phyloP scores from a whole-genome alignment of 2,888 invertebrate genomes.

The Stomorhina lunata region DNA sequence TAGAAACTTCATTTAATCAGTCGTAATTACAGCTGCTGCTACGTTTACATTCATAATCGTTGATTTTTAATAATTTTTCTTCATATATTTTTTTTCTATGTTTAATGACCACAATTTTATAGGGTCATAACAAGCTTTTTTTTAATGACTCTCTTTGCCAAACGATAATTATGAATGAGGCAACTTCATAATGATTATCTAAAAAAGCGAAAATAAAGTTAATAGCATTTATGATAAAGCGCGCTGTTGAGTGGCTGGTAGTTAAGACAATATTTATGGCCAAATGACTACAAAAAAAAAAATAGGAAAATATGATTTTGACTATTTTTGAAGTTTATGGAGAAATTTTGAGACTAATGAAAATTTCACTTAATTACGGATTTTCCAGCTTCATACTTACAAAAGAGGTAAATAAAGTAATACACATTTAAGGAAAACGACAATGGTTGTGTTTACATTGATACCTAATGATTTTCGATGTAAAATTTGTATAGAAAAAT shows the following conservation, averaged over 20 bases:
- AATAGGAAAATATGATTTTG: too few species aligned
- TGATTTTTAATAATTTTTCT: background rate
- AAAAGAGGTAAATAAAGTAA: too few species aligned
- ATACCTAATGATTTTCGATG: too few species aligned
- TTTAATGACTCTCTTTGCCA: slow-evolving; percentile 26
- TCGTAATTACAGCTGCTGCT: background rate
- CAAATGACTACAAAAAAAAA: background rate
- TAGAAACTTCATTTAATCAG: slow-evolving; percentile 33
- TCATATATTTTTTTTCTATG: background rate
- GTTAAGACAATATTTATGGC: background rate
- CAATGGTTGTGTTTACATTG: too few species aligned
- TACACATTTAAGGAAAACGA: too few species aligned
- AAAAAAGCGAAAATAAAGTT: background rate
- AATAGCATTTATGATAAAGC: slow-evolving; percentile 14
- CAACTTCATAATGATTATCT: background rate
- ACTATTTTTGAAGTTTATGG: too few species aligned
- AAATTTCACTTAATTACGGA: too few species aligned
- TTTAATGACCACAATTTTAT: slow-evolving; percentile 41
- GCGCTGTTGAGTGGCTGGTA: background rate
- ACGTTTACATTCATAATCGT: background rate
- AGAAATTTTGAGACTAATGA: too few species aligned
- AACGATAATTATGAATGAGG: background rate
- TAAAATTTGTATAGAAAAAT: too few species aligned
- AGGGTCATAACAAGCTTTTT: slow-evolving; percentile 6
- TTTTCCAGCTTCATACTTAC: too few species aligned